Conservation (phyloP, 2,888 invertebrate genomes). For the Pheosia gnoma region DNA sequence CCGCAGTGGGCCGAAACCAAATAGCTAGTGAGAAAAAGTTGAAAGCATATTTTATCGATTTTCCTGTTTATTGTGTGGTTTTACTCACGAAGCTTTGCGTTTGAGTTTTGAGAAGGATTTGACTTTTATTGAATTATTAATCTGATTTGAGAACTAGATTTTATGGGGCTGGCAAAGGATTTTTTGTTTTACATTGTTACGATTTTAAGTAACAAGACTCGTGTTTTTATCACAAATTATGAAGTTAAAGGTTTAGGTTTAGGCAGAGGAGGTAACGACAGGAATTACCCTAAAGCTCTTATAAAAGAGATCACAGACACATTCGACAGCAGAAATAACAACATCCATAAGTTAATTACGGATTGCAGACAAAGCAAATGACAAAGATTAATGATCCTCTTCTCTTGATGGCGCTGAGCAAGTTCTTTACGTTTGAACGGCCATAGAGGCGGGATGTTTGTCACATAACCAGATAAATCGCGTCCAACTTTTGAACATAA, state of each 20-base stretch:
- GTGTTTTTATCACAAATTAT: too few species aligned
- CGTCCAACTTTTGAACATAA: not conserved
- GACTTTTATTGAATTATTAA: not conserved
- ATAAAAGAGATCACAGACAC: not conserved
- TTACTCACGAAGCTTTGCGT: not conserved
- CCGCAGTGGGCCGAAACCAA: not conserved
- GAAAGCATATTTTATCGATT: slow-evolving; percentile 4
- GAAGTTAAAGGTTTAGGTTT: too few species aligned
- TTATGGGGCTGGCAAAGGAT: too few species aligned
- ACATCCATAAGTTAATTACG: not conserved
- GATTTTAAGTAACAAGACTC: too few species aligned
- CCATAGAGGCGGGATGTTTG: not conserved
- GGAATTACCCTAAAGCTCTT: too few species aligned
- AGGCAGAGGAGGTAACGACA: too few species aligned
- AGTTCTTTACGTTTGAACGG: not conserved
- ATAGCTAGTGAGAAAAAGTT: slow-evolving; percentile 5
- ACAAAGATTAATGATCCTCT: not conserved
- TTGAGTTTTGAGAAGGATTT: not conserved
- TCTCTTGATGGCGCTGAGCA: not conserved
- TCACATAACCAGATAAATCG: not conserved
- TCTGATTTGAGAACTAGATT: too few species aligned
- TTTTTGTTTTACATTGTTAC: too few species aligned
- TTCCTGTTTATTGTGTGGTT: not conserved
- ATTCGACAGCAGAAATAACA: not conserved
- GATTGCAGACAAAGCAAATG: not conserved